Conservation (phyloP, 53 echinoderm and acorn worm genomes). For the Paracentrotus lividus region DNA sequence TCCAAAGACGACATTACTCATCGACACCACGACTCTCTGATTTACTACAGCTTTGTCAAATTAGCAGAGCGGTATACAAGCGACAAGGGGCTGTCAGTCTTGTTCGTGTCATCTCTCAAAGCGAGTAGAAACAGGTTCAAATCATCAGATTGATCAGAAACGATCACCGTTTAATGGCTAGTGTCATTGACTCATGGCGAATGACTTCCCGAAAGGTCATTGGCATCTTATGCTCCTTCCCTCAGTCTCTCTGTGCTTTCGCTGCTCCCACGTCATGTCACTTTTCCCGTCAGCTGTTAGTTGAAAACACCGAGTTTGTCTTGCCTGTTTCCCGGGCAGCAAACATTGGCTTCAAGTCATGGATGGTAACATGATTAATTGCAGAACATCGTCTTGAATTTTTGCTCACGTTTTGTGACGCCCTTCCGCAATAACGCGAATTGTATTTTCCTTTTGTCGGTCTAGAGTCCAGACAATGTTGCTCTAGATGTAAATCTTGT, state of each 20-base stretch:
- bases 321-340: slow-evolving; percentile 55
- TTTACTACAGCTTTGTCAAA: slow-evolving; percentile 51
- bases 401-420: slow-evolving; percentile 50
- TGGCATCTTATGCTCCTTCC: slow-evolving; percentile 37
- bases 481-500: neutral
- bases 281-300: slow-evolving; percentile 21
- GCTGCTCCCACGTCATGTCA: slow-evolving; percentile 52
- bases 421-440: slow-evolving; percentile 53
- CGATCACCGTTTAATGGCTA: slow-evolving; percentile 16
- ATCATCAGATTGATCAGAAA: slow-evolving; percentile 10
- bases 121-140: slow-evolving; percentile 40
- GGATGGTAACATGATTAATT: slow-evolving; percentile 63
- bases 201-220: slow-evolving; percentile 63
- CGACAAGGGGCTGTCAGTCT: slow-evolving; percentile 38
- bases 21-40: neutral
- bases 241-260: slow-evolving; percentile 23
- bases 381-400: slow-evolving; percentile 60
- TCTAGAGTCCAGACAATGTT: neutral
- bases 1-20: slow-evolving; percentile 18
- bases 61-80: slow-evolving; percentile 19
- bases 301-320: slow-evolving; percentile 50
- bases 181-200: slow-evolving; percentile 68
- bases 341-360: slow-evolving; percentile 33
- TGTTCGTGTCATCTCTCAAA: slow-evolving; percentile 42
- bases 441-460: neutral